Conservation (phyloP, 2,113 vertebrate species). For the Orcinus orca region DNA sequence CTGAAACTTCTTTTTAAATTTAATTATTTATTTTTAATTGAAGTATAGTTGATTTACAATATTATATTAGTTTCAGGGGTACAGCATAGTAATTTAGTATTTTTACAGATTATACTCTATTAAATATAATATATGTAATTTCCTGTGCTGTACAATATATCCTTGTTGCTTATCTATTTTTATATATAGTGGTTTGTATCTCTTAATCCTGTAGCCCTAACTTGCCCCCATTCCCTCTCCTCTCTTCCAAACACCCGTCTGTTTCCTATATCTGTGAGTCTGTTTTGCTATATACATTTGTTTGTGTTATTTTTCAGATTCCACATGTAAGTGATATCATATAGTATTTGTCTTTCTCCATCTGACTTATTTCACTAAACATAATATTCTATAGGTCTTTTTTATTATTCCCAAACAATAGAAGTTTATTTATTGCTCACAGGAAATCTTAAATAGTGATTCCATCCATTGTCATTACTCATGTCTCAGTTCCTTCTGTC, state of each 20-base stretch:
- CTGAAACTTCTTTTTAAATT: neutral
- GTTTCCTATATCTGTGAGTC: neutral
- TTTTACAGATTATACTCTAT: neutral
- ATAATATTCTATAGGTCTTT: neutral
- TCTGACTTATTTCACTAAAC: neutral
- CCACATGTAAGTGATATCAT: neutral
- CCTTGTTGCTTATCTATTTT: neutral
- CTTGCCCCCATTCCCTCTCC: neutral
- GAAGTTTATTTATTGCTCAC: neutral
- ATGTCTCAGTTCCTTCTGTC: neutral
- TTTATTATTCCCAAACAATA: neutral
- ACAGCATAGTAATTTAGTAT: neutral
- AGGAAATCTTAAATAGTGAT: neutral
- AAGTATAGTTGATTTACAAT: neutral
- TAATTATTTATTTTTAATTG: neutral
- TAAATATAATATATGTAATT: neutral
- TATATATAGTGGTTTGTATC: neutral
- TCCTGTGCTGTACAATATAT: neutral
- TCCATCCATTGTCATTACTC: neutral
- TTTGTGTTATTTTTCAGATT: neutral
- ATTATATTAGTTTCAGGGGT: neutral
- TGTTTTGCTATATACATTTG: neutral
- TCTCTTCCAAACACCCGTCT: neutral
- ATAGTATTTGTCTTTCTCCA: neutral
- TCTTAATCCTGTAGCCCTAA: neutral